Base-by-base conservation (phyloP, 2,797 vertebrate species). In the Labeo calbasu region DNA sequence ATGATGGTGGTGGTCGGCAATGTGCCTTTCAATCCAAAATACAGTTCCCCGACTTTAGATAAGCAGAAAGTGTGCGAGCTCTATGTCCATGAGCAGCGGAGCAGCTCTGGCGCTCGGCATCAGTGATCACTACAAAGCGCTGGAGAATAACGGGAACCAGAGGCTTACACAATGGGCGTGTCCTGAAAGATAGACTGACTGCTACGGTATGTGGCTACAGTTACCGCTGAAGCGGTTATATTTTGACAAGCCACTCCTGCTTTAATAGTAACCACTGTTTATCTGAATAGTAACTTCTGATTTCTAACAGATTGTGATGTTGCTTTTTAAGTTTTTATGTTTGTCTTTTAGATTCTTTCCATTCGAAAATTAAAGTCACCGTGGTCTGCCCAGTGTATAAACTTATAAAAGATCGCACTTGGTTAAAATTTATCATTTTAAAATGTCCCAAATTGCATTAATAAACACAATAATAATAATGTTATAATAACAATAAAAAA, bases 131-230 rank as follows among this genome's bases (percentile, higher is more conserved):
- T 19, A 84, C 65, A 48, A 28, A 25, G 57, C 57, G 68, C 32
- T 57, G 57, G 70, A 46, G 77, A 72, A 63, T 77, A 83, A 85
- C 59, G 68, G 73, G 81, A 84, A 36, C 72, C 32, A 43, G 59
- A 46, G 66, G 55, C 66, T 75, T 69, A 59, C 55, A 63, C 77
- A 17, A 77, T 83, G 86, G 86, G 87, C 84, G 87, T 88, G 82
- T n/a, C 84, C 40, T 76, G 69, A 70, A 46, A 46, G 57, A 77
- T 40, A 10, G 59, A 66, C 17, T 15, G 81, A 53, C 57, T 50
- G 23, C 28, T 70, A 61, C 57, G 71, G 28, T 65, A 51, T 61
- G 46, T 65, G 57, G 46, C 48, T 43, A 25, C 57, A 66, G 59
- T 75, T 23, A 21, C 28, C n/a, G 21, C 43, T 40, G 21, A 66